Evolutionary conservation across 2,888 invertebrate species (phyloP).

Genomic region (Drosophila vallismaia): DNA sequence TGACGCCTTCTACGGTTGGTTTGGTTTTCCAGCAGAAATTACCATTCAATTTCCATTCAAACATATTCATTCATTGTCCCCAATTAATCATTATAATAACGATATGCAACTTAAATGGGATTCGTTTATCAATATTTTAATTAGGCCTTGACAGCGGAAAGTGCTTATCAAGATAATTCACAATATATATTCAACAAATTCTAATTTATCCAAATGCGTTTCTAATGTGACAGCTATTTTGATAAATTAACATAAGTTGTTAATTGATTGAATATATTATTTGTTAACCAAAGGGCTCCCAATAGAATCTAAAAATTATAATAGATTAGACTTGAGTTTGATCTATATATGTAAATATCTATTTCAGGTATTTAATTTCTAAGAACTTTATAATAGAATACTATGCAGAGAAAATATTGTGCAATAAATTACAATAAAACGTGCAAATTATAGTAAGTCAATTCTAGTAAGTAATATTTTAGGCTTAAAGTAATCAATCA

Average conservation of each 20-base stretch:
- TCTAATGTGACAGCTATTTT: constrained; percentile 40
- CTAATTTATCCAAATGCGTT: constrained; percentile 36
- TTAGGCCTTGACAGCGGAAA: constrained; percentile 45
- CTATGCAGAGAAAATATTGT: background rate
- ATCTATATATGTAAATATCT: too few species aligned
- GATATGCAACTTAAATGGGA: constrained; percentile 39
- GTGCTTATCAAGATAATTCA: constrained; percentile 41
- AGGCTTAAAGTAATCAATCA: constrained; percentile 22
- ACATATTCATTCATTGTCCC: constrained; percentile 9
- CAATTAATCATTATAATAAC: constrained; percentile 31
- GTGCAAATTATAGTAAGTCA: background rate
- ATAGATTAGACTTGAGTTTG: too few species aligned
- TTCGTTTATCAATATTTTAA: constrained; percentile 64
- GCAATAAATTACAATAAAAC: constrained; percentile 9
- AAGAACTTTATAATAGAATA: too few species aligned
- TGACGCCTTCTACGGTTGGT: background rate
- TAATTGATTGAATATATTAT: constrained; percentile 5
- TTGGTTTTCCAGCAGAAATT: constrained; percentile 5
- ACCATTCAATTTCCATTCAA: constrained; percentile 24
- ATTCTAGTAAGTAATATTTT: constrained; percentile 10
- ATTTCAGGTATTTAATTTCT: too few species aligned
- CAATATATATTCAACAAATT: constrained; percentile 33
- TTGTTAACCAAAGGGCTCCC: background rate
- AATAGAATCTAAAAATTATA: background rate
- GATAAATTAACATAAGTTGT: constrained; percentile 31